A percentile compares a stretch with the other conserved stretches of the same genome.
Evolutionary conservation across 2,797 vertebrate genomes (phyloP).

Genomic region (Sarcophilus harrisii): DNA sequence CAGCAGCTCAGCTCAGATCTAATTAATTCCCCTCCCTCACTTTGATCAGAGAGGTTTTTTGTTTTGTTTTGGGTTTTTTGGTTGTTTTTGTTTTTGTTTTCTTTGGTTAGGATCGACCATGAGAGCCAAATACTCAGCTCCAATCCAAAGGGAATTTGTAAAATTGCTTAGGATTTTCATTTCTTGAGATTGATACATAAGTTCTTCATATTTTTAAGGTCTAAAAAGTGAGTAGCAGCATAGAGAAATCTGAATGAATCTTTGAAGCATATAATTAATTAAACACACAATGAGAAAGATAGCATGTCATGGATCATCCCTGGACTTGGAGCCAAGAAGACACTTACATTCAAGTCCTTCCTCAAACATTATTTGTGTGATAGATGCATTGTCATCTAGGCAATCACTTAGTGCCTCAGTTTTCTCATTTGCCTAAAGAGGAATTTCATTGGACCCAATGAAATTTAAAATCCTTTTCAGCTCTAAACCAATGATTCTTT

Average conservation of each 20-base stretch:
- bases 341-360: neutral
- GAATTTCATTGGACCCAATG: neutral
- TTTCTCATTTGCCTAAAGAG: constrained; percentile 25
- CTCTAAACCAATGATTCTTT: neutral
- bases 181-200: neutral
- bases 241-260: neutral
- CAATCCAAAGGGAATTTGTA: constrained; percentile 51
- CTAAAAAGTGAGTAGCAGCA: neutral
- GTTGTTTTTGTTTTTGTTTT: neutral
- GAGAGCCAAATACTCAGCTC: constrained; percentile 42
- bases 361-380: constrained; percentile 19
- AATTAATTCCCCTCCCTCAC: constrained; percentile 52
- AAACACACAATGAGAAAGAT: neutral
- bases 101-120: constrained; percentile 24
- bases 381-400: neutral
- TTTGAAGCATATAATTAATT: neutral
- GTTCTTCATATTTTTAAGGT: neutral
- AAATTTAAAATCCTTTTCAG: neutral
- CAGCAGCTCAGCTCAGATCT: constrained; percentile 33
- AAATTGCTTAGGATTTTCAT: neutral
- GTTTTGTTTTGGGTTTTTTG: neutral
- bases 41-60: constrained; percentile 5
- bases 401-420: constrained; percentile 1
- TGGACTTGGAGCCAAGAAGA: neutral
- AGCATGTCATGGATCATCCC: neutral